Evolutionary conservation across 2,797 vertebrate genomes (phyloP), one percentile per base, ranked within the genome.

Genomic region (Girardinus metallicus): DNA sequence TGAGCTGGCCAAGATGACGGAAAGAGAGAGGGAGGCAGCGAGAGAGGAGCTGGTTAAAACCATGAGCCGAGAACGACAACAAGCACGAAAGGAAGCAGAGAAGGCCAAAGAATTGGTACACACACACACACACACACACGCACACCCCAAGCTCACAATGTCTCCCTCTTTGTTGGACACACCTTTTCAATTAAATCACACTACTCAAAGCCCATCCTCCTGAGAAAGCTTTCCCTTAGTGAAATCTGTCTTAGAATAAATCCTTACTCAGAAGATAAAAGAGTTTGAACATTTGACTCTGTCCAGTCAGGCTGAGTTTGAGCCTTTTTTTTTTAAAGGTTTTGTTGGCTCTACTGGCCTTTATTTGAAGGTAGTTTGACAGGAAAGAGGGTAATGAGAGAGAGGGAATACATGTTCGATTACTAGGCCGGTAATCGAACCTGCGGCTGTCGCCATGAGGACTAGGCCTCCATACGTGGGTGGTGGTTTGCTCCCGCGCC

Each of bases 1-100:
- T 46, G 96, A 98, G 77, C 41, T 96, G 88, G 86, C 95, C 46
- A 95, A 93, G 36, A 86, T 95, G 76, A 95, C 94, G 2, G 94
- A 92, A 71, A 95, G 90, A 85, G 97, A 98, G 76, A 94, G 90
- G 39, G 96, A 97, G 88, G 93, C 94, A 34, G 93, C 93, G 1
- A 90, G 57, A 0, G 93, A 96, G 77, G 93, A 95, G 80, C 80
- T 92, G 76, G 94, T 81, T 13, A 92, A 90, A 79, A 80, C 23
- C 85, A 91, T 73, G 88, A 95, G 15, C 92, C 91, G 73, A 62
- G 60, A 83, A 91, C 95, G 76, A 93, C 92, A 86, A 79, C 86
- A 77, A 44, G 55, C 34, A 18, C 91, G 76, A 0, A 94, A 94
- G 78, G 96, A 97, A 86, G 93, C 93, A 44, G 94, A 94, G 86